A percentile compares a stretch with the other conserved stretches of the same genome.
These are phyloP conservation scores for Rousettus leschenaultii DNA, from an alignment of 2,113 vertebrate species.

Conservation along the genomic window DNA sequence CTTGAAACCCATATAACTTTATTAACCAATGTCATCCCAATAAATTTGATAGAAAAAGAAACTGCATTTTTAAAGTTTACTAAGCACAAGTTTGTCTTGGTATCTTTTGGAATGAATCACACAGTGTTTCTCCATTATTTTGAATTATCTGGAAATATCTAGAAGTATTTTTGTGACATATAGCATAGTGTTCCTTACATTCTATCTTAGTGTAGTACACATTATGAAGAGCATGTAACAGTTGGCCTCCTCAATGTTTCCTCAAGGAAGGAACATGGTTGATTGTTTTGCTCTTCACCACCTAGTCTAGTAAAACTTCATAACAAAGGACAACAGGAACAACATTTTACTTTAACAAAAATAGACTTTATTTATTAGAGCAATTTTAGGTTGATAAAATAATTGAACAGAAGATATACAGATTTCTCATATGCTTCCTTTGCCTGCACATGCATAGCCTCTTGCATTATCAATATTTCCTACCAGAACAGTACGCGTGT, in stretches of 20 bases:
- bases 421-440: not conserved
- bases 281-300: not conserved
- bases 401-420: not conserved
- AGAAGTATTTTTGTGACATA: constrained; percentile 59
- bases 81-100: not conserved
- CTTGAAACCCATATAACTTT: too few species aligned
- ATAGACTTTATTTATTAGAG: not conserved
- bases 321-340: not conserved
- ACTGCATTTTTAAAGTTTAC: not conserved
- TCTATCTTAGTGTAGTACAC: not conserved
- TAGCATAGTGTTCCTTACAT: not conserved
- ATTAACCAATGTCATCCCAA: too few species aligned
- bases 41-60: too few species aligned
- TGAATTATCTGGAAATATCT: constrained; percentile 67
- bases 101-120: constrained; percentile 57
- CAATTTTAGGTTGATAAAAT: not conserved
- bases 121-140: constrained; percentile 46
- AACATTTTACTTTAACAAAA: not conserved
- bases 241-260: not conserved
- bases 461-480: not conserved
- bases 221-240: constrained; percentile 26
- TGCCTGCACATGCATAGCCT: not conserved
- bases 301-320: not conserved
- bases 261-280: constrained; percentile 58
- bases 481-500: not conserved